Evolutionary conservation across 2,113 vertebrate species (phyloP).

Genomic region (Neogale vison): DNA sequence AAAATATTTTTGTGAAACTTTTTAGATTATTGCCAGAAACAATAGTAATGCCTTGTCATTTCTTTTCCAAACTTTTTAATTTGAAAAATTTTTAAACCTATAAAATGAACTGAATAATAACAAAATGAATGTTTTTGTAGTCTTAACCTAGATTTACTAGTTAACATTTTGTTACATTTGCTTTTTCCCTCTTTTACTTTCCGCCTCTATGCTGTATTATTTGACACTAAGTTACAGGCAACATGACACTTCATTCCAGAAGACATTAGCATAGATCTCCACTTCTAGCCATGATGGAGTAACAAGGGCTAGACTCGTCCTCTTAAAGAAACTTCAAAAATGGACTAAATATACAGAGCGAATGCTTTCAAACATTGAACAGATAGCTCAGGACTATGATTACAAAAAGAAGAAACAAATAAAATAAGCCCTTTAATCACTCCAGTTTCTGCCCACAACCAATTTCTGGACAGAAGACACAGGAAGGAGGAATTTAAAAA

Average conservation of each 20-base stretch:
- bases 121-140: neutral
- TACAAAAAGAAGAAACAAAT: neutral
- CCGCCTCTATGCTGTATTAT: neutral
- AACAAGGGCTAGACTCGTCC: neutral
- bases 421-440: neutral
- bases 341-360: neutral
- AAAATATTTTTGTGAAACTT: neutral
- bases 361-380: neutral
- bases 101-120: neutral
- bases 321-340: neutral
- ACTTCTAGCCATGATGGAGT: neutral
- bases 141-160: neutral
- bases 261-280: neutral
- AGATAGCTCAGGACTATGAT: neutral
- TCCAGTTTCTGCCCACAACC: neutral
- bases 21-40: neutral
- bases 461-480: neutral
- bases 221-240: neutral
- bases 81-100: neutral
- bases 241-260: neutral
- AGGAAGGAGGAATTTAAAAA: neutral
- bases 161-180: neutral
- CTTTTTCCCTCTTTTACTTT: neutral
- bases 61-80: neutral
- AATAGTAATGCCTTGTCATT: neutral